These are phyloP conservation scores for Branchinecta sandiegonensis DNA, from an alignment of 2,888 invertebrate genomes.

Conservation along the genomic window DNA sequence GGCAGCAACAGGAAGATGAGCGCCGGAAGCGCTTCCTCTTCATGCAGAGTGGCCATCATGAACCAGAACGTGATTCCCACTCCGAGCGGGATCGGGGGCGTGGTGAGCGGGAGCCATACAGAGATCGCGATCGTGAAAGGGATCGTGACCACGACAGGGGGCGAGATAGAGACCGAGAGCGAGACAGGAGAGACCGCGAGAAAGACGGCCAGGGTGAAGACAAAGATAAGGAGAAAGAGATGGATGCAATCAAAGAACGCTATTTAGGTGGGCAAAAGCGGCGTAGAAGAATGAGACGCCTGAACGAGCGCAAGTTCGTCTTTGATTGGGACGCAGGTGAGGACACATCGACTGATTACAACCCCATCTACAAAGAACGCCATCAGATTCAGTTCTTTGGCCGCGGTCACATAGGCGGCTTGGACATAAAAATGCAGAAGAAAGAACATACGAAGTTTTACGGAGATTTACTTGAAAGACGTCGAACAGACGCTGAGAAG, in stretches of 20 bases:
- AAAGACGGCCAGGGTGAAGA: constrained; percentile 35
- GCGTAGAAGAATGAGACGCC: constrained; percentile 72
- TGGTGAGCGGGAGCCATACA: constrained; percentile 37
- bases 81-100: constrained; percentile 28
- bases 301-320: constrained; percentile 98
- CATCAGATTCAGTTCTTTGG: constrained; percentile 98
- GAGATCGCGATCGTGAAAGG: constrained; percentile 80
- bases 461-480: constrained; percentile 80
- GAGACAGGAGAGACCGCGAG: constrained; percentile 28
- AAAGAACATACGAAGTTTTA: constrained; percentile 95
- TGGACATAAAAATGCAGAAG: constrained; percentile 91
- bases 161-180: constrained; percentile 28
- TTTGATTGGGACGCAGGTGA: constrained; percentile 99
- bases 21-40: constrained; percentile 45
- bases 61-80: constrained; percentile 28
- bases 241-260: constrained; percentile 86
- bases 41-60: constrained; percentile 26
- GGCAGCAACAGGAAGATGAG: constrained; percentile 54
- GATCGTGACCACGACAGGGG: constrained; percentile 38
- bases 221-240: constrained; percentile 80
- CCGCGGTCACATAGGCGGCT: constrained; percentile 91
- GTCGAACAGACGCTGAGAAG: constrained; percentile 90
- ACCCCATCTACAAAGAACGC: constrained; percentile 84
- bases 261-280: constrained; percentile 87
- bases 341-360: constrained; percentile 96